phyloP scores from a whole-genome alignment of 2,113 vertebrate genomes.

The Calcarius ornatus region DNA sequence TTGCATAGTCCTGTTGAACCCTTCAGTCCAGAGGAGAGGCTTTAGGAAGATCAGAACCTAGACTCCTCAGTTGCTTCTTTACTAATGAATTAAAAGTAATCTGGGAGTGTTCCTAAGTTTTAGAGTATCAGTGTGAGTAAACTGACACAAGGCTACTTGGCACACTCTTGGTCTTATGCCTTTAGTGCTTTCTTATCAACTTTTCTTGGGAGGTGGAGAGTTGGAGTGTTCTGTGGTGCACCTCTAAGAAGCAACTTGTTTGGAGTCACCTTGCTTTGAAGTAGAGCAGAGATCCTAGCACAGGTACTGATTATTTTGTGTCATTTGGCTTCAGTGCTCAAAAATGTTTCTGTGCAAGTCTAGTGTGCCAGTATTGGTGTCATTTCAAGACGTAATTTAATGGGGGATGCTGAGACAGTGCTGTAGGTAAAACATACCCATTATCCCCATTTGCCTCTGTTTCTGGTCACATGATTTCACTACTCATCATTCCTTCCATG shows the following conservation, averaged over 20 bases:
- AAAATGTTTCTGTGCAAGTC: background rate
- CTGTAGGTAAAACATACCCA: background rate
- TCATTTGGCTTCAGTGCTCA: background rate
- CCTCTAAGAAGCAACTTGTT: background rate
- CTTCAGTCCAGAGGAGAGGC: background rate
- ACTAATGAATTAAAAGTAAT: background rate
- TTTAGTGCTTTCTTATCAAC: background rate
- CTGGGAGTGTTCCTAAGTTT: background rate
- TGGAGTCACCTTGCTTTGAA: background rate
- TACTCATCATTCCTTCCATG: background rate
- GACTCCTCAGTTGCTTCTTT: background rate
- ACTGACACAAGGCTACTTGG: background rate
- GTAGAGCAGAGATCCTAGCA: background rate
- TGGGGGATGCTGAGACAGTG: background rate
- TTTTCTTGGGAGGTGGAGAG: background rate
- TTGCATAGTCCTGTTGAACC: background rate
- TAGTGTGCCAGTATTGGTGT: background rate
- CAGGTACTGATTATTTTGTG: background rate
- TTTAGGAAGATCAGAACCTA: background rate
- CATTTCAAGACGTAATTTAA: background rate
- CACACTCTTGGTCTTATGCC: background rate
- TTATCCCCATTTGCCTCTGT: background rate
- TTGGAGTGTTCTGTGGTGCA: background rate
- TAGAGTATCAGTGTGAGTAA: background rate
- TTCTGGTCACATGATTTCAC: background rate